Evolutionary conservation across 2,888 invertebrate species (phyloP), one percentile per base, ranked within the genome.

Genomic region (Ethmia dodecea): DNA sequence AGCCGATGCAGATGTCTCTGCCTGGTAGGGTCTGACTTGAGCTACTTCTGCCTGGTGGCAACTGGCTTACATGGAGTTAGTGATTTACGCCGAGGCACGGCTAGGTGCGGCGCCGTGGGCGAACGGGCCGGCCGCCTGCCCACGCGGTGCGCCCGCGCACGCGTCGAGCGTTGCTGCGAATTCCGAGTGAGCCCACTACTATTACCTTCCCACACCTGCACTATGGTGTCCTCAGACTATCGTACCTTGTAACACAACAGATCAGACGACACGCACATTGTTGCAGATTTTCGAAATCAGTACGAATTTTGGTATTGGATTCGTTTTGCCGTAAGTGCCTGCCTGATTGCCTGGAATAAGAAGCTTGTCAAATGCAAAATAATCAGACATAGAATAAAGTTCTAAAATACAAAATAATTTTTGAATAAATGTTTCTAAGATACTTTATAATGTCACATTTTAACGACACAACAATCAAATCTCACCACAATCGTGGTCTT

Each of bases 81-180:
- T 67, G 62, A 69, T 72, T 70, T 65, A 66, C 69, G 62, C 66
- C 55, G n/a, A 67, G 59, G 46, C 52, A 56, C 59, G 73, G 73
- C 73, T 80, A 75, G 83, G 81, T 79, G 83, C 67, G 81, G 73
- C 61, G 61, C 45, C 53, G 76, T 74, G 76, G 75, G 76, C 80
- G 83, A 77, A 75, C 79, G 51, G 50, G 72, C 69, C 56, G 50
- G 52, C 60, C 47, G 54, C n/a, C 58, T 62, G 64, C 80, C 75
- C 68, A 70, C 75, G 64, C 70, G 40, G 44, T 52, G 52, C 55
- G 47, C 46, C 43, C 31, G 29, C 34, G 53, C 54, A 52, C 55
- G 54, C 60, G 52, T 45, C 47, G 40, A 43, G 27, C 49, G 56
- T 60, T 60, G 64, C 57, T 62, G 80, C 80, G 50, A 79, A 83